Percentiles rank a stretch among this genome's conserved stretches.
phyloP scores from a whole-genome alignment of 2,888 invertebrate genomes.

The Anoncus sp. region DNA sequence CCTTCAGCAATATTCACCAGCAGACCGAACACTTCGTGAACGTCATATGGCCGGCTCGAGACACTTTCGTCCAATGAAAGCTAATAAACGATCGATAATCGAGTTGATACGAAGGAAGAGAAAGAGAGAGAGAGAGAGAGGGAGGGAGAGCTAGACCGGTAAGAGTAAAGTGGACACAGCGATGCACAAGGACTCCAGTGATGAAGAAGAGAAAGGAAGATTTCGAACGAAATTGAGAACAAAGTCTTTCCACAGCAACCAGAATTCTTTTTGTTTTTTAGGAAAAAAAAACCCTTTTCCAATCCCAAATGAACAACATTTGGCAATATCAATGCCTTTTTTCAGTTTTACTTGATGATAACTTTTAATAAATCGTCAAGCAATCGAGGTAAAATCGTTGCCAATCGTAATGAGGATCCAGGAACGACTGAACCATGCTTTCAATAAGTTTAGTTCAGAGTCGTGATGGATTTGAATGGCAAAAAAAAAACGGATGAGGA shows the following conservation, averaged over 20 bases:
- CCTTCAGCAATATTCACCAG: conserved; percentile 12
- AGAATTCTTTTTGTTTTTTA: not conserved
- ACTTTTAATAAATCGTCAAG: not conserved
- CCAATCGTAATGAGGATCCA: conserved; percentile 41
- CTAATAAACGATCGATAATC: conserved; percentile 78
- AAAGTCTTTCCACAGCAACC: not conserved
- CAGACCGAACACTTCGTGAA: conserved; percentile 28
- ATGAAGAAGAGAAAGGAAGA: not conserved
- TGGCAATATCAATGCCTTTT: not conserved
- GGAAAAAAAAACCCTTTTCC: no score
- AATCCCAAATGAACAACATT: no score
- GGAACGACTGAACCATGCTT: conserved; percentile 46
- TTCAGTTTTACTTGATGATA: not conserved
- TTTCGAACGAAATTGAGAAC: not conserved
- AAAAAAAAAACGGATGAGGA: conserved; percentile 1
- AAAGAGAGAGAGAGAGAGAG: conserved; percentile 23
- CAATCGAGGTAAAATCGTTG: not conserved
- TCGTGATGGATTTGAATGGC: conserved; percentile 36
- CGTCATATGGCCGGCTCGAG: conserved; percentile 43
- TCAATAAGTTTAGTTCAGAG: conserved; percentile 11
- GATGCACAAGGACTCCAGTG: not conserved
- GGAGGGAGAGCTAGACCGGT: not conserved
- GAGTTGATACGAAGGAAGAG: conserved; percentile 43
- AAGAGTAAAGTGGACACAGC: not conserved
- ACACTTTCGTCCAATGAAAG: conserved; percentile 80